phyloP scores from a whole-genome alignment of 2,797 vertebrate genomes.

The Sebastes hubbsi region DNA sequence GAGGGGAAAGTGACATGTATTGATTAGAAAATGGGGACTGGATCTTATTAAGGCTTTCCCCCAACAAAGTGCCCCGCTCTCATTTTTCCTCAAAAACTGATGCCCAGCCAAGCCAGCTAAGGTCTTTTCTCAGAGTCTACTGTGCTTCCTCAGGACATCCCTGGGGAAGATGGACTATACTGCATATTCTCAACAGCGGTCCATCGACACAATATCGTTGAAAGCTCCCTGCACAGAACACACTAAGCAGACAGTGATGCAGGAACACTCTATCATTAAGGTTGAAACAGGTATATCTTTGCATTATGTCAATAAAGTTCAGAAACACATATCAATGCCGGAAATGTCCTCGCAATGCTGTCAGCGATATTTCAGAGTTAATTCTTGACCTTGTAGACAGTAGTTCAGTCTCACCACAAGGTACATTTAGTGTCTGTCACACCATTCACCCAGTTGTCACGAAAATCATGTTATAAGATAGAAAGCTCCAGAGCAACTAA shows the following conservation, averaged over 20 bases:
- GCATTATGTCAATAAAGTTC: background rate
- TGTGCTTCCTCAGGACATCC: conserved; percentile 24
- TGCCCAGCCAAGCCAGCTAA: conserved; percentile 20
- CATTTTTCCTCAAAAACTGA: conserved; percentile 40
- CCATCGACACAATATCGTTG: background rate
- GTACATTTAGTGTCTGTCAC: background rate
- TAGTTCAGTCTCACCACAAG: background rate
- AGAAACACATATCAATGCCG: background rate
- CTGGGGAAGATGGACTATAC: conserved; percentile 5
- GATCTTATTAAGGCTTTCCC: conserved; percentile 58
- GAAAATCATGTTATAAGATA: background rate
- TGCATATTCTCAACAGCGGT: background rate
- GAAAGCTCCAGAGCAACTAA: background rate
- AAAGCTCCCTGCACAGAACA: background rate
- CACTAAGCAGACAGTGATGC: background rate
- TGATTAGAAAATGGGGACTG: conserved; percentile 62
- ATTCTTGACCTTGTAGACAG: background rate
- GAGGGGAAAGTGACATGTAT: conserved; percentile 55
- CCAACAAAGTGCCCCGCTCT: conserved; percentile 36
- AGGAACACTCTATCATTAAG: background rate
- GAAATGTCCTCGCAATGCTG: background rate
- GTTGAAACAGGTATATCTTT: background rate
- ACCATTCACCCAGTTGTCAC: background rate
- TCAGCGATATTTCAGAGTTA: background rate
- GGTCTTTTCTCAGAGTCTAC: conserved; percentile 41